Evolutionary conservation across 2,113 vertebrate genomes (phyloP).

Genomic region (Calidris pugnax): DNA sequence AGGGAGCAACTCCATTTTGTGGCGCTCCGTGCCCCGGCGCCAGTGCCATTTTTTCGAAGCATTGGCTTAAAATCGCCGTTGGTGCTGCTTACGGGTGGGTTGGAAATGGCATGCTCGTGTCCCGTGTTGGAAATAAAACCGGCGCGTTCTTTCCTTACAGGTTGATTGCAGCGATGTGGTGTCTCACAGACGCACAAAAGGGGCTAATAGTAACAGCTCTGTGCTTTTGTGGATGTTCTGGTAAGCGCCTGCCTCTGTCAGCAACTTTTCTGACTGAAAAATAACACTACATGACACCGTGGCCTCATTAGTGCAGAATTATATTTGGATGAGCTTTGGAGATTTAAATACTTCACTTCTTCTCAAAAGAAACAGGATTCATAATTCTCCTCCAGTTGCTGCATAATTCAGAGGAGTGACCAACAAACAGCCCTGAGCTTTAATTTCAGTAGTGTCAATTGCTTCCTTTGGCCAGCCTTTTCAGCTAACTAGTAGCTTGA

Average conservation of each 20-base stretch:
- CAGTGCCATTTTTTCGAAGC: background rate
- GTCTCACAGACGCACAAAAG: background rate
- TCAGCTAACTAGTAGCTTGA: background rate
- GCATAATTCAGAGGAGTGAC: background rate
- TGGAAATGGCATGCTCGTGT: rapidly evolving
- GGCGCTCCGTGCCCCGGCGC: background rate
- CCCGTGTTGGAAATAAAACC: rapidly evolving
- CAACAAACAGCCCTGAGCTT: background rate
- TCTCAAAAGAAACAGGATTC: background rate
- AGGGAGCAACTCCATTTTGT: background rate
- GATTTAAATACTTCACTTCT: background rate
- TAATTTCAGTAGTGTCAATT: background rate
- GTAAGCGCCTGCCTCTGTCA: background rate
- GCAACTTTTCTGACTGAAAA: background rate
- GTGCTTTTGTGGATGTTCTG: background rate
- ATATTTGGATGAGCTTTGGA: background rate
- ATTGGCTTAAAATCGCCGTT: background rate
- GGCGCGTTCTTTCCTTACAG: background rate
- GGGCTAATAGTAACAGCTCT: background rate
- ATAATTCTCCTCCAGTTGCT: background rate
- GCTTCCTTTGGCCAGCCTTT: background rate
- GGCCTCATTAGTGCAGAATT: background rate
- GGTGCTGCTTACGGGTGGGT: rapidly evolving
- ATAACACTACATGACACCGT: background rate
- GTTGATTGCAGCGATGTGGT: background rate